These are phyloP conservation scores for Eledone cirrhosa DNA, from an alignment of 2,888 invertebrate genomes.

Conservation along the genomic window DNA sequence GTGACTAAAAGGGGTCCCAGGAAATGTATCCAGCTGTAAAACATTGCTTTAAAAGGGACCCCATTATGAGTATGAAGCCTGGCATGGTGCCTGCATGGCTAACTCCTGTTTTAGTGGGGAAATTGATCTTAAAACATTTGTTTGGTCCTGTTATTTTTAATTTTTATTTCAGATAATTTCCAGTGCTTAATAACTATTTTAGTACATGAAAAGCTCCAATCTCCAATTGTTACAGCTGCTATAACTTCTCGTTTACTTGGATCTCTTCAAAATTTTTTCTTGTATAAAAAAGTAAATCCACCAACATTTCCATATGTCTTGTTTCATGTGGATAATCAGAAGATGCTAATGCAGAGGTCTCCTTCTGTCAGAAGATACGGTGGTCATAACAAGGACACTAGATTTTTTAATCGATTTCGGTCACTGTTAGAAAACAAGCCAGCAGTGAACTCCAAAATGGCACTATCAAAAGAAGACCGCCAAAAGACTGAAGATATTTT, in stretches of 20 bases:
- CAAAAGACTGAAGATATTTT: conserved; percentile 26
- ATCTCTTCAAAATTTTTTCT: conserved; percentile 25
- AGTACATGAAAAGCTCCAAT: conserved; percentile 19
- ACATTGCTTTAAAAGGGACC: too few relatives aligned
- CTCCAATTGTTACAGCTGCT: conserved; percentile 1
- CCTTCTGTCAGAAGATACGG: neutral
- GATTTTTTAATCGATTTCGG: conserved; percentile 21
- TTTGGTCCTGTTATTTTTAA: neutral
- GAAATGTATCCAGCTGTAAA: too few relatives aligned
- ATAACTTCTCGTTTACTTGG: conserved; percentile 17
- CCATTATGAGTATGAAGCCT: too few relatives aligned
- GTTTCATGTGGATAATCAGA: conserved; percentile 12
- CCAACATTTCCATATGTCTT: conserved; percentile 25
- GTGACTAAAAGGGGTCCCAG: too few relatives aligned
- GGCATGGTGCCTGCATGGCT: too few relatives aligned
- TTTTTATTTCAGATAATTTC: conserved; percentile 20
- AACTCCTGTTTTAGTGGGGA: too few relatives aligned
- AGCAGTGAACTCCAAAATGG: neutral
- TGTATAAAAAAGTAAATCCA: conserved; percentile 5
- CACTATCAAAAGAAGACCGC: conserved; percentile 21
- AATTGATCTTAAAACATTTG: too few relatives aligned
- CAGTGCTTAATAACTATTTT: conserved; percentile 17
- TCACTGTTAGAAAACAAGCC: conserved; percentile 19
- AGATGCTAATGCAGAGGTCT: neutral
- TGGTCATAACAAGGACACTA: neutral